Evolutionary conservation across 2,888 invertebrate genomes (phyloP).

Genomic region (Ommatoiulus sabulosus): DNA sequence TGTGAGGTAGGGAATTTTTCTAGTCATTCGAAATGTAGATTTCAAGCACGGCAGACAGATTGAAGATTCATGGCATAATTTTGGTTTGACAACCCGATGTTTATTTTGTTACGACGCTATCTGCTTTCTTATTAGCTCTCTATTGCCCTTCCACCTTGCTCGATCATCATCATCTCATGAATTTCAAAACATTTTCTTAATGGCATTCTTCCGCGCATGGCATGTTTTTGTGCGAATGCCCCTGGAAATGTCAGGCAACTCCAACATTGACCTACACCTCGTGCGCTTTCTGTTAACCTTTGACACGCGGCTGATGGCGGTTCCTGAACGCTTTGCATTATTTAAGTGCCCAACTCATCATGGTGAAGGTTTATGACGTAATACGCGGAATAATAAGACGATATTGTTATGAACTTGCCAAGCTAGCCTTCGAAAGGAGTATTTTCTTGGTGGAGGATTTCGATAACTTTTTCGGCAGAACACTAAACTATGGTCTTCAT

Average conservation of each 20-base stretch:
- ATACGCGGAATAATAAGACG: conserved; percentile 32
- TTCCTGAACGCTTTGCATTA: not conserved
- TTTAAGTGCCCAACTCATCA: not conserved
- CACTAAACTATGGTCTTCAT: not conserved
- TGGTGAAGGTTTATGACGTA: not conserved
- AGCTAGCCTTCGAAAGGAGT: not conserved
- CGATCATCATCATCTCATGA: not conserved
- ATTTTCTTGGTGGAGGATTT: not conserved
- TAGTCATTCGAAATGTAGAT: conserved; percentile 10
- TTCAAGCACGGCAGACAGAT: not conserved
- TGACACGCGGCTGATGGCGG: not conserved
- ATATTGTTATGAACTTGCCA: not conserved
- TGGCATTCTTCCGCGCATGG: not conserved
- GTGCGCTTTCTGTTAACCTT: conserved; percentile 6
- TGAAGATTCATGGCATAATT: not conserved
- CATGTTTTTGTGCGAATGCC: not conserved
- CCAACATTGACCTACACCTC: conserved; percentile 29
- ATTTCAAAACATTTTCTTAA: not conserved
- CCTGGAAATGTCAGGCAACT: not conserved
- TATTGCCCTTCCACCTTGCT: not conserved
- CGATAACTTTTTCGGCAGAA: not conserved
- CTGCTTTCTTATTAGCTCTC: not conserved
- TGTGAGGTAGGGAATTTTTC: not conserved
- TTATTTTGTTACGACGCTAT: not conserved
- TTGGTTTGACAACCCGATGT: not conserved